A percentile compares a stretch with the other conserved stretches of the same genome.
Evolutionary conservation across 2,797 vertebrate genomes (phyloP).

Genomic region (Babyrousa celebensis): DNA sequence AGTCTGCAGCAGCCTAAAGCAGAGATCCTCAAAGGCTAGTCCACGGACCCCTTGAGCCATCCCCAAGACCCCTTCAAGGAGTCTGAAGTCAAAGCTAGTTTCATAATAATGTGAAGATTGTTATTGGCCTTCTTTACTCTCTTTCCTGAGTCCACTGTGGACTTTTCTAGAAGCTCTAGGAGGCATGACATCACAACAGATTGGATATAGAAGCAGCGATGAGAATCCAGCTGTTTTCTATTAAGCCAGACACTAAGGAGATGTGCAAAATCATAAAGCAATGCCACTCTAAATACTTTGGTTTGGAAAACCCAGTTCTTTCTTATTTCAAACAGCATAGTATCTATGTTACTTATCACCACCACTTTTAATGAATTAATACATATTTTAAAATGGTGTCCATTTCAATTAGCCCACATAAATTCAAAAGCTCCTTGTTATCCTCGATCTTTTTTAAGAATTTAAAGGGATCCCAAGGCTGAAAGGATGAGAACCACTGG

Average conservation of each 20-base stretch:
- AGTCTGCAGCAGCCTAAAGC: background rate
- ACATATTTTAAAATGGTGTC: conserved; percentile 28
- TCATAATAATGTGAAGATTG: background rate
- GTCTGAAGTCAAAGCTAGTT: conserved; percentile 17
- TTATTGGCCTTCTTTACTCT: background rate
- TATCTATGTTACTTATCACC: background rate
- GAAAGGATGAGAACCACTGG: conserved; percentile 16
- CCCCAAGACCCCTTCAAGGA: background rate
- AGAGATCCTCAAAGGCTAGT: conserved; percentile 4
- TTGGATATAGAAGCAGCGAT: background rate
- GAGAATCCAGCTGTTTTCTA: background rate
- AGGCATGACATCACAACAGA: background rate
- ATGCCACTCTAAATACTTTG: background rate
- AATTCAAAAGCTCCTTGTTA: background rate
- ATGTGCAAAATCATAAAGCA: background rate
- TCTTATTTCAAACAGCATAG: conserved; percentile 62
- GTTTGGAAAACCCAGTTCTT: background rate
- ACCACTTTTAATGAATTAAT: background rate
- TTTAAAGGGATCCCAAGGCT: background rate
- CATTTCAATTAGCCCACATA: conserved; percentile 52
- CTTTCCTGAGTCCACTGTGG: background rate
- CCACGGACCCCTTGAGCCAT: background rate
- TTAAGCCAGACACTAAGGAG: background rate
- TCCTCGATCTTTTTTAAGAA: conserved; percentile 40
- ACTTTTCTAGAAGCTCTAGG: background rate